Conservation (phyloP, 1,140 invertebrate species). For the Tetragnatha versicolor region DNA sequence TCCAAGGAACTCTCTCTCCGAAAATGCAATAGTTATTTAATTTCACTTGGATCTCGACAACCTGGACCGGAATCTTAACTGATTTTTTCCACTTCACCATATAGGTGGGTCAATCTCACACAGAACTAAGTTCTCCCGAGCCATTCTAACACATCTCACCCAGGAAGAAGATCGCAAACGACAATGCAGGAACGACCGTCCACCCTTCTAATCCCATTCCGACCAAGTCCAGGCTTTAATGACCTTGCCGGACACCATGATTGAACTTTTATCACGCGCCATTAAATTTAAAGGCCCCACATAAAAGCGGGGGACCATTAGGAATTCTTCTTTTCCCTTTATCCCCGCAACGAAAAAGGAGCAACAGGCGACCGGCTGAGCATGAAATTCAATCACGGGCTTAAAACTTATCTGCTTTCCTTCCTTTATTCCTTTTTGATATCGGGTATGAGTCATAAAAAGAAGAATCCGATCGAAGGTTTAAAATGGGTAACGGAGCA, state of each 20-base stretch:
- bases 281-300: constrained; percentile 55
- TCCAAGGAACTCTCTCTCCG: too few species aligned
- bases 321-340: constrained; percentile 19
- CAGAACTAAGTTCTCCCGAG: too few species aligned
- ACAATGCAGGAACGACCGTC: constrained; percentile 22
- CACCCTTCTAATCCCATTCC: constrained; percentile 39
- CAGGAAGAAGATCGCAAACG: too few species aligned
- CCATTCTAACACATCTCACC: too few species aligned
- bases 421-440: not conserved
- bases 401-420: constrained; percentile 33
- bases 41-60: too few species aligned
- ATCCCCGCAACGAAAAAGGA: constrained; percentile 4
- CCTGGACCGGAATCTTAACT: too few species aligned
- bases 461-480: not conserved
- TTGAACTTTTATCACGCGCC: constrained; percentile 54
- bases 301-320: constrained; percentile 42
- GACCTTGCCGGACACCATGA: constrained; percentile 52
- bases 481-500: not conserved
- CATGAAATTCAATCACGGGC: constrained; percentile 49
- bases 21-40: too few species aligned
- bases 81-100: too few species aligned
- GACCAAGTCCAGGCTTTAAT: constrained; percentile 39
- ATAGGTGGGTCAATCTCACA: too few species aligned
- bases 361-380: constrained; percentile 48
- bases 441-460: constrained; percentile 23